Conservation (phyloP, 2,888 invertebrate species). For the Malacosoma neustria region DNA sequence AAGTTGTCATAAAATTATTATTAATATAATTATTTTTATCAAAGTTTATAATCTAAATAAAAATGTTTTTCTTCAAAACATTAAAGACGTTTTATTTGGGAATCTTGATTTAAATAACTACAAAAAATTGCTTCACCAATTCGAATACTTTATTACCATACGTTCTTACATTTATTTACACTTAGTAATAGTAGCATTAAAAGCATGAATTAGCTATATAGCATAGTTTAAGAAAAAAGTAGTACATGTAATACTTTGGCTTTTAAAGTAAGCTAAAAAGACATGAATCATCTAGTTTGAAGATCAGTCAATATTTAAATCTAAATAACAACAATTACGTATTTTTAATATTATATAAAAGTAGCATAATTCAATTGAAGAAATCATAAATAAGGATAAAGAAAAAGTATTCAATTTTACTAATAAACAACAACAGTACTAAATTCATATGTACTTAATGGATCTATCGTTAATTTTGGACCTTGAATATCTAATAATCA, state of each 20-base stretch:
- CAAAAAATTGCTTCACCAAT: slow-evolving; percentile 1
- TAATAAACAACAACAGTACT: too few relatives aligned
- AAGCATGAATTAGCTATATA: slow-evolving; percentile 11
- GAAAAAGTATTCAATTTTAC: too few relatives aligned
- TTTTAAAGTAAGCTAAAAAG: slow-evolving; percentile 28
- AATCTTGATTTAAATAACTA: neutral
- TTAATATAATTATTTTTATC: slow-evolving; percentile 77
- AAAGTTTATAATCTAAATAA: slow-evolving; percentile 77
- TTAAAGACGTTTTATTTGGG: slow-evolving; percentile 32
- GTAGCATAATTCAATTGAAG: too few relatives aligned
- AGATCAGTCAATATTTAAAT: slow-evolving; percentile 43
- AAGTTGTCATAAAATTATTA: slow-evolving; percentile 75
- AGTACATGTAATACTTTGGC: slow-evolving; percentile 15
- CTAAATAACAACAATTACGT: neutral
- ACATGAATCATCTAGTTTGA: slow-evolving; percentile 33
- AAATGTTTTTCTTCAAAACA: slow-evolving; percentile 75
- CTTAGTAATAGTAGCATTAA: slow-evolving; percentile 42
- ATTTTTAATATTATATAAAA: too few relatives aligned
- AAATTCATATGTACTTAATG: too few relatives aligned
- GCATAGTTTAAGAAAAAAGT: too few relatives aligned
- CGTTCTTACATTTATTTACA: slow-evolving; percentile 36
- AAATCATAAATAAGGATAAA: too few relatives aligned
- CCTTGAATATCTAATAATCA: too few relatives aligned
- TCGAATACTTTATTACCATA: slow-evolving; percentile 21
- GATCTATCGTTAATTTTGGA: too few relatives aligned